These are phyloP conservation scores for Drosophila percnosoma DNA, from an alignment of 2,888 invertebrate genomes.

Conservation along the genomic window DNA sequence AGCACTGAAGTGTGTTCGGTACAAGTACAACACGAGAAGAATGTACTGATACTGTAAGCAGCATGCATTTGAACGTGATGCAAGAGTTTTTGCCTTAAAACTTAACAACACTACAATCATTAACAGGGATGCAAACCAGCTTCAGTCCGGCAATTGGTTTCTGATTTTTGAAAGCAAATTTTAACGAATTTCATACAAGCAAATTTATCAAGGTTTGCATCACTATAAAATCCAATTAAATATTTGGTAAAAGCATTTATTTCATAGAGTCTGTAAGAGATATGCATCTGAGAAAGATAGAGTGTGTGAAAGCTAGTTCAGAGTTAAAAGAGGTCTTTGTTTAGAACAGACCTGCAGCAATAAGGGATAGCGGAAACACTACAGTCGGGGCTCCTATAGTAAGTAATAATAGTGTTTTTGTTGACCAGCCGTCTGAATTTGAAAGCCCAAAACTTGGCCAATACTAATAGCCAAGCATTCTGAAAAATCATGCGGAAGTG, in stretches of 20 bases:
- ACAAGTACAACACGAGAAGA: neutral
- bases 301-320: neutral
- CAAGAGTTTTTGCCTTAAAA: neutral
- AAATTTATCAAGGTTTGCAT: conserved; percentile 2
- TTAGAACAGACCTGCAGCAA: conserved; percentile 1
- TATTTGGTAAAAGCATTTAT: neutral
- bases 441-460: conserved; percentile 8
- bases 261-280: conserved; percentile 8
- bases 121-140: conserved; percentile 13
- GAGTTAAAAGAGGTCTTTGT: neutral
- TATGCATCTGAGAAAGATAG: conserved; percentile 3
- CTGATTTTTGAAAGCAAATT: neutral
- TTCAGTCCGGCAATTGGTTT: neutral
- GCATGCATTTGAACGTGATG: conserved; percentile 18
- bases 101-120: conserved; percentile 9
- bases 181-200: conserved; percentile 1
- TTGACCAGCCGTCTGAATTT: conserved; percentile 1
- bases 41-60: neutral
- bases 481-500: conserved; percentile 32
- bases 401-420: neutral
- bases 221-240: neutral
- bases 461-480: conserved; percentile 12
- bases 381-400: conserved; percentile 16
- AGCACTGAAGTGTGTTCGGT: conserved; percentile 1
- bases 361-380: conserved; percentile 13